Evolutionary conservation across 2,888 invertebrate species (phyloP).

Genomic region (Herminia tarsipennalis): DNA sequence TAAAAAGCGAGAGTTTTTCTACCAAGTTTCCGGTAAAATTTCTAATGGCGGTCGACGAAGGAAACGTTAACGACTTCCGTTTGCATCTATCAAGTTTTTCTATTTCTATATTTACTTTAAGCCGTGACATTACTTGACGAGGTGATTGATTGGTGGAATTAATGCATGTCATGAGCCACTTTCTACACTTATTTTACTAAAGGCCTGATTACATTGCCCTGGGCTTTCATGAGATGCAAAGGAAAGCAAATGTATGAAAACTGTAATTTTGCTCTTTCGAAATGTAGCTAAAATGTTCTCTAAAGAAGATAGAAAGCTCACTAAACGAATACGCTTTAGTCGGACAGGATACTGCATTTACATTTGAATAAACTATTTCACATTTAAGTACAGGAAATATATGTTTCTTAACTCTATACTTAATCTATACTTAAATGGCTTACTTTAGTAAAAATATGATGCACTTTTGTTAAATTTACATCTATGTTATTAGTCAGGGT

Average conservation of each 20-base stretch:
- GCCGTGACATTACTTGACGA: neutral
- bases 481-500: too few species aligned
- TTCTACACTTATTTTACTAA: neutral
- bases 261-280: neutral
- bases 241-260: conserved; percentile 10
- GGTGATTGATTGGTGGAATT: neutral
- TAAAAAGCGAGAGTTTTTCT: conserved; percentile 38
- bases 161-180: conserved; percentile 2
- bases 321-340: conserved; percentile 40
- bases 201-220: neutral
- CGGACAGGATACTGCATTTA: conserved; percentile 37
- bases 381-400: conserved; percentile 41
- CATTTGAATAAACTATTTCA: conserved; percentile 47
- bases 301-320: conserved; percentile 31
- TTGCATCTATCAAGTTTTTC: conserved; percentile 27
- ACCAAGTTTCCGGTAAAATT: conserved; percentile 24
- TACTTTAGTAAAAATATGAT: conserved; percentile 1
- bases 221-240: neutral
- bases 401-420: conserved; percentile 34
- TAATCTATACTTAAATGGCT: conserved; percentile 29
- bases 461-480: too few species aligned
- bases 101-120: conserved; percentile 11
- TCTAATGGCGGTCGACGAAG: conserved; percentile 28
- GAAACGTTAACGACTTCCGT: conserved; percentile 29
- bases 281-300: conserved; percentile 16